phyloP scores from a whole-genome alignment of 2,113 vertebrate genomes.

The Patagioenas fasciata region DNA sequence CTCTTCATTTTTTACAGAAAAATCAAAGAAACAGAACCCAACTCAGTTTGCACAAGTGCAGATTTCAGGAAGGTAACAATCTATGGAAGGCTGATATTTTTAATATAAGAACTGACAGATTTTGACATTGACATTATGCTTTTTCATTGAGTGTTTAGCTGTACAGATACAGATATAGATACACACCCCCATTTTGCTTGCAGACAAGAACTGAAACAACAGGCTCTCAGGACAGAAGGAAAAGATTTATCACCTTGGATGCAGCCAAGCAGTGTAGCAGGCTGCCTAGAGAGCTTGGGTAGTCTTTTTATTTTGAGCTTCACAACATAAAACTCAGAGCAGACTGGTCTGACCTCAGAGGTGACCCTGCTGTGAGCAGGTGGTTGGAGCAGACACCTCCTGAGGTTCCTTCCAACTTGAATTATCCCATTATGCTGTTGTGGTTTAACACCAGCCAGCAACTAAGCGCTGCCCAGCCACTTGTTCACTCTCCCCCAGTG shows the following conservation, averaged over 20 bases:
- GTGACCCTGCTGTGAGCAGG: not conserved
- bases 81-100: not conserved
- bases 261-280: not conserved
- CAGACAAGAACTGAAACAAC: not conserved
- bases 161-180: not conserved
- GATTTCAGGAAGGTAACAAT: not conserved
- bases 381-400: not conserved
- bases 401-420: not conserved
- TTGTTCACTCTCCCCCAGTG: no score
- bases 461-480: no score
- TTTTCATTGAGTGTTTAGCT: not conserved
- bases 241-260: not conserved
- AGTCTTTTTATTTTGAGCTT: accelerated
- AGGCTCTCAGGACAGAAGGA: not conserved
- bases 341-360: not conserved
- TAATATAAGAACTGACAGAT: not conserved
- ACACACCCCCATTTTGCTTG: accelerated
- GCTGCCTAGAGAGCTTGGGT: not conserved
- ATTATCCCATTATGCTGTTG: not conserved
- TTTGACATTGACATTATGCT: not conserved
- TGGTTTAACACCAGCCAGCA: no score
- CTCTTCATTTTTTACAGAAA: not conserved
- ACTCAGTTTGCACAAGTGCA: not conserved
- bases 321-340: not conserved
- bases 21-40: not conserved